Percentiles rank a stretch among this genome's conserved stretches.
phyloP scores from a whole-genome alignment of 2,888 invertebrate species.

The Chironomus riparius region DNA sequence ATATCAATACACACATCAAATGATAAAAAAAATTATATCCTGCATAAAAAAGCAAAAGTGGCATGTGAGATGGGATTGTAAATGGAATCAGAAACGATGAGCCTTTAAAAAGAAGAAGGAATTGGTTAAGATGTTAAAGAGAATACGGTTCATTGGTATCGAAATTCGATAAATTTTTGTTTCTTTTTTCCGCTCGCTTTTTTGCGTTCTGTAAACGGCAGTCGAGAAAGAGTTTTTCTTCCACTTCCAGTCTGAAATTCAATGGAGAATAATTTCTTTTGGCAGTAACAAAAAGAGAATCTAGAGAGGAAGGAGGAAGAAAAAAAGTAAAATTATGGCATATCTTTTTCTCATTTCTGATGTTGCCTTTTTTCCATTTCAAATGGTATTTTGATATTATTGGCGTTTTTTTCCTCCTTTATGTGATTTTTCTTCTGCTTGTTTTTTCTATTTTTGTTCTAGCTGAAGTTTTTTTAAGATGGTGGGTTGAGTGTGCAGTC shows the following conservation, averaged over 20 bases:
- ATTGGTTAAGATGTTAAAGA: background rate
- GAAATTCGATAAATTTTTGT: slow-evolving; percentile 13
- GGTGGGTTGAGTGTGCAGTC: background rate
- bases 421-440: background rate
- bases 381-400: slow-evolving; percentile 7
- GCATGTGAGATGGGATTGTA: no score
- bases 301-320: background rate
- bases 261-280: slow-evolving; percentile 8
- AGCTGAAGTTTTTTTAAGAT: no score
- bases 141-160: slow-evolving; percentile 19
- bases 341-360: slow-evolving; percentile 10
- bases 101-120: no score
- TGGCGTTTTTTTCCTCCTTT: slow-evolving; percentile 1
- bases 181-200: background rate
- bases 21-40: no score
- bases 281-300: background rate
- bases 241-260: background rate
- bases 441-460: background rate
- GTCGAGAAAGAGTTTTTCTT: background rate
- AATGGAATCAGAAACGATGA: no score
- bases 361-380: slow-evolving; percentile 1
- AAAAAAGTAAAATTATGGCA: slow-evolving; percentile 11
- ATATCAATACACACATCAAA: no score
- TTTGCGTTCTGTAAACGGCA: background rate
- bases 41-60: no score